Base-by-base conservation (phyloP, 2,113 vertebrate genomes). In the Epinephelus moara region DNA sequence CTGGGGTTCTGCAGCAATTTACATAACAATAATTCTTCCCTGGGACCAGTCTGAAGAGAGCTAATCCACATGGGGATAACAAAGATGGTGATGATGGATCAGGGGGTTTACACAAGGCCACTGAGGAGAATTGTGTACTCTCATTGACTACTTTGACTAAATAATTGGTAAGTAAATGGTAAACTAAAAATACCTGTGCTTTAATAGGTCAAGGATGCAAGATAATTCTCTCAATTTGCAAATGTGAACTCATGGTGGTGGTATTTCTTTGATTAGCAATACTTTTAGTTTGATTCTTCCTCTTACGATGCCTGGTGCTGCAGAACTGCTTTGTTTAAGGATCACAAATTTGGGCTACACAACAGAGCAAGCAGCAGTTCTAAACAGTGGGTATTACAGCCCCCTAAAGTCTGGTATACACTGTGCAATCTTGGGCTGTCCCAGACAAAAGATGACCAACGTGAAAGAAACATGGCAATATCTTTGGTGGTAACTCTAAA, bases 1-100 rank as follows among this genome's bases (percentile, higher is more conserved):
- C 18, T 69, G 63, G n/a, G 37, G 2, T 76, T 87, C 62, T 81
- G 53, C 53, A 49, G 17, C 37, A 67, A 56, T 61, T 69, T 63
- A 67, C 33, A 72, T 45, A 52, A 33, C 50, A 64, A 47, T 45
- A 27, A 52, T 42, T 66, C 40, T 64, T 70, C 23, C 0, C 52
- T 60, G 64, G 57, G 19, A 42, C 52, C 37, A 50, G 30, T 68
- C 33, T 61, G 33, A 68, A 17, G 30, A 40, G 33, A 72, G 60
- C 61, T 14, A 49, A 61, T 42, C 66, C 57, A 82, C 47, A 70
- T 23, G 33, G 60, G 50, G 59, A 12, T 45, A 67, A 45, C 79
- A 75, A 55, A 69, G 63, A 62, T 42, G 56, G 55, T 62, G 49
- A n/a, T 15, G 64, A 23, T 70, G 49, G n/a, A 69, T 61, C 45